Conservation (phyloP, 1,140 invertebrate species). For the Pteromalus puparum region DNA sequence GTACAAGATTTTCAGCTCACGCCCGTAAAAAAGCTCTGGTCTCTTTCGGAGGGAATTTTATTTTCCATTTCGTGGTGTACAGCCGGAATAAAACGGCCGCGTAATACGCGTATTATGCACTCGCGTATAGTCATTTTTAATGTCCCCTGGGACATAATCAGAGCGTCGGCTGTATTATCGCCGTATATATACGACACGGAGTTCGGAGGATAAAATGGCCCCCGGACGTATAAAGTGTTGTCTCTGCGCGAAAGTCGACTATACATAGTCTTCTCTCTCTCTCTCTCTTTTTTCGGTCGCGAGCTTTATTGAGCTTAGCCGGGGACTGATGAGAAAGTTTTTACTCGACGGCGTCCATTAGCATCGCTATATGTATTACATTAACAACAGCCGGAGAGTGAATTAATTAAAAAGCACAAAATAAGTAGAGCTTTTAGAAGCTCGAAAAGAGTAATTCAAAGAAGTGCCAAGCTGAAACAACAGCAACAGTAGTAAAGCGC, state of each 20-base stretch:
- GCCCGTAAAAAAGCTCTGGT: background rate
- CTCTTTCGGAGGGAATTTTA: slow-evolving; percentile 8
- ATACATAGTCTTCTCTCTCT: too few species aligned
- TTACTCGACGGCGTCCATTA: too few species aligned
- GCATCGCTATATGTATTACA: too few species aligned
- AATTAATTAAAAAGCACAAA: too few species aligned
- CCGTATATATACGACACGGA: background rate
- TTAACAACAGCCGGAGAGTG: too few species aligned
- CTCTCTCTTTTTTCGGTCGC: background rate
- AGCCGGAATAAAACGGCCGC: background rate
- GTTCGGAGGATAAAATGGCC: background rate
- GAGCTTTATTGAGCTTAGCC: background rate
- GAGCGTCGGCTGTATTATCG: background rate
- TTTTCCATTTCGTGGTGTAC: slow-evolving; percentile 44
- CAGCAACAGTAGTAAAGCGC: background rate
- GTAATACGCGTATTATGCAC: background rate
- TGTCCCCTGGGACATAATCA: slow-evolving; percentile 19
- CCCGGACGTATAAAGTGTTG: background rate
- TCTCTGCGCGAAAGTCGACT: background rate
- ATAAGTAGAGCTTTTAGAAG: too few species aligned
- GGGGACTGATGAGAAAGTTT: too few species aligned
- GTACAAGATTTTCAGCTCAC: background rate
- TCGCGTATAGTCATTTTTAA: background rate
- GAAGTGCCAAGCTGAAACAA: too few species aligned
- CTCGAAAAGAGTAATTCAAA: too few species aligned